These are phyloP conservation scores for Psettodes erumei DNA, from an alignment of 2,113 vertebrate genomes.

Conservation along the genomic window DNA sequence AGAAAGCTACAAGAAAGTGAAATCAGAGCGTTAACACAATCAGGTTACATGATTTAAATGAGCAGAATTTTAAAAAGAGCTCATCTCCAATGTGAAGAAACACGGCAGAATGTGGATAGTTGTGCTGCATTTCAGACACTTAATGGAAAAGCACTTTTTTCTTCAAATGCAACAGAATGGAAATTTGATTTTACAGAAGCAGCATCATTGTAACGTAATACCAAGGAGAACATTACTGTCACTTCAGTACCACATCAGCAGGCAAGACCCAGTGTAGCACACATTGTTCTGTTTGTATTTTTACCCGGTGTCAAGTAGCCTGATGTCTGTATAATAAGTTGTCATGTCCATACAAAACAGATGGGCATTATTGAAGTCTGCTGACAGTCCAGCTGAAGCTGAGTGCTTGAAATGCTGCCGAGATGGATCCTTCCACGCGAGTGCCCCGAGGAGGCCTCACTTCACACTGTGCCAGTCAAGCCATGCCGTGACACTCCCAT, in stretches of 20 bases:
- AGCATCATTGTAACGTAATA: not conserved
- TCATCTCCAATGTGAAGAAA: conserved; percentile 5
- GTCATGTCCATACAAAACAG: conserved; percentile 59
- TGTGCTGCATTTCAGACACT: not conserved
- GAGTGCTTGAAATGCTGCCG: conserved; percentile 66
- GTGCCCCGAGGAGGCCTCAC: conserved; percentile 59
- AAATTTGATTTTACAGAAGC: not conserved
- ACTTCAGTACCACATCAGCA: conserved; percentile 13
- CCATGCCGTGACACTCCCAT: conserved; percentile 52
- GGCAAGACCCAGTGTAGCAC: not conserved
- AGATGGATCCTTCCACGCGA: conserved; percentile 65
- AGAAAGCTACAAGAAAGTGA: not conserved
- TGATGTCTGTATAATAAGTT: conserved; percentile 54
- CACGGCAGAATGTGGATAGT: not conserved
- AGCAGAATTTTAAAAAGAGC: not conserved
- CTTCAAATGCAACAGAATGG: not conserved
- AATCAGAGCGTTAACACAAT: not conserved
- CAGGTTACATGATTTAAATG: not conserved
- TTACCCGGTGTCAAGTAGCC: conserved; percentile 31
- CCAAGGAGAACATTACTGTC: conserved; percentile 16
- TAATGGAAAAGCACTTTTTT: not conserved
- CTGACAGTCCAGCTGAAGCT: conserved; percentile 65
- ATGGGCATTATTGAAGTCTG: conserved; percentile 62
- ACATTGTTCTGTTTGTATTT: conserved; percentile 39
- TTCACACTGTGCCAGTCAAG: conserved; percentile 68